phyloP scores from a whole-genome alignment of 2,797 vertebrate genomes.

The Sebastes dallii region DNA sequence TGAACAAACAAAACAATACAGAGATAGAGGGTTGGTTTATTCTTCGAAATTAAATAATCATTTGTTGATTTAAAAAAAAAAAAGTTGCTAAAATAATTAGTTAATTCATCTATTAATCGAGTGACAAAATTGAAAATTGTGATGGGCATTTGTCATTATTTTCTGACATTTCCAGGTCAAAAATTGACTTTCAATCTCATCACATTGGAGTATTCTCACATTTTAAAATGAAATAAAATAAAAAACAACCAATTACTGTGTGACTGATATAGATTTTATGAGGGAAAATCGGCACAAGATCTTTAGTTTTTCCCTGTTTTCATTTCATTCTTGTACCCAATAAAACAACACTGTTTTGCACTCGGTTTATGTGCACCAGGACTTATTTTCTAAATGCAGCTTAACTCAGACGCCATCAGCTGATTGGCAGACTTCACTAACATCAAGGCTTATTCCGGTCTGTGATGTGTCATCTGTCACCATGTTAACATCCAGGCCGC shows the following conservation, averaged over 20 bases:
- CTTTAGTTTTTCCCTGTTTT: neutral
- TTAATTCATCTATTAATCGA: neutral
- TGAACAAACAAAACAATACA: neutral
- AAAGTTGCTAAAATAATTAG: neutral
- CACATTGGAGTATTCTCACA: neutral
- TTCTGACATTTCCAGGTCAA: neutral
- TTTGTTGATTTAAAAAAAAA: neutral
- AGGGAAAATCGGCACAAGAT: neutral
- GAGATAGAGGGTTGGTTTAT: neutral
- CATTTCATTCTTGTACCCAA: neutral
- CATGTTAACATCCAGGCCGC: conserved; percentile 50
- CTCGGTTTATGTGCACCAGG: neutral
- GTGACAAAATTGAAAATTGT: neutral
- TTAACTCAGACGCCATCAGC: conserved; percentile 19
- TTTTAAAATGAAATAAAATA: neutral
- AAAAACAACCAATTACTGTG: neutral
- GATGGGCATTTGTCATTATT: neutral
- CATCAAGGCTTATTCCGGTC: conserved; percentile 44
- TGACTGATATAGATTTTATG: neutral
- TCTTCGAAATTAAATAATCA: neutral
- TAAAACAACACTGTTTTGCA: neutral
- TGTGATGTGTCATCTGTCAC: conserved; percentile 74
- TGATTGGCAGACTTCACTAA: conserved; percentile 30
- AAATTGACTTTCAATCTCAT: neutral
- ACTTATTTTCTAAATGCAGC: neutral